phyloP scores from a whole-genome alignment of 2,797 vertebrate genomes.

The Chromobotia macracanthus region DNA sequence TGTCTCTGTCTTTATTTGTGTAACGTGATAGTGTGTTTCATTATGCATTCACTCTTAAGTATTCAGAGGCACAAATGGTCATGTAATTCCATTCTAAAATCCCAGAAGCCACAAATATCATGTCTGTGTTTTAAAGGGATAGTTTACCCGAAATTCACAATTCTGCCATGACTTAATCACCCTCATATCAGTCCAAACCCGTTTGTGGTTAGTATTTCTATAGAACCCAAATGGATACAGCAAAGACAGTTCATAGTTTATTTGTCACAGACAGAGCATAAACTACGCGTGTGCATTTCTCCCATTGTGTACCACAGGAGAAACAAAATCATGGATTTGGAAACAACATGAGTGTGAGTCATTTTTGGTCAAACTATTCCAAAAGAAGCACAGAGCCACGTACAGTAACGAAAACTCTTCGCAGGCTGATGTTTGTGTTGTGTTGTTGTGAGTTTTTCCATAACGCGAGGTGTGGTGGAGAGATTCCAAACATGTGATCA shows the following conservation, averaged over 20 bases:
- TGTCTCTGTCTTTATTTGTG: slow-evolving; percentile 12
- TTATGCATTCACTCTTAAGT: slow-evolving; percentile 21
- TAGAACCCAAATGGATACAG: neutral
- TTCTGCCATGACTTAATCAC: neutral
- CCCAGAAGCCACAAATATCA: slow-evolving; percentile 5
- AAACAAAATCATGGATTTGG: neutral
- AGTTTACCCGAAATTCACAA: neutral
- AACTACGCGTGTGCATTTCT: neutral
- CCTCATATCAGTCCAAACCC: neutral
- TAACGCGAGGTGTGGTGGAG: slow-evolving; percentile 12
- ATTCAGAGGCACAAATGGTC: neutral
- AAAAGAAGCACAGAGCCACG: no score
- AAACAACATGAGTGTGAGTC: no score
- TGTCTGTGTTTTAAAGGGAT: neutral
- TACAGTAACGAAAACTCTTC: neutral
- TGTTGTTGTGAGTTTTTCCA: no score
- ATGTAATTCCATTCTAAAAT: slow-evolving; percentile 13
- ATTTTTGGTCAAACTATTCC: no score
- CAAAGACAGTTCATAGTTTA: neutral
- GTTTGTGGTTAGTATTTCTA: neutral
- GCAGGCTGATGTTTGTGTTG: no score
- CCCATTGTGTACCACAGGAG: neutral
- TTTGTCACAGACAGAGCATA: neutral
- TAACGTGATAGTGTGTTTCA: slow-evolving; percentile 18
- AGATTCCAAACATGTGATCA: neutral